phyloP scores from a whole-genome alignment of 92 coral and sea anemone genomes.

The Epizoanthus stellaris region DNA sequence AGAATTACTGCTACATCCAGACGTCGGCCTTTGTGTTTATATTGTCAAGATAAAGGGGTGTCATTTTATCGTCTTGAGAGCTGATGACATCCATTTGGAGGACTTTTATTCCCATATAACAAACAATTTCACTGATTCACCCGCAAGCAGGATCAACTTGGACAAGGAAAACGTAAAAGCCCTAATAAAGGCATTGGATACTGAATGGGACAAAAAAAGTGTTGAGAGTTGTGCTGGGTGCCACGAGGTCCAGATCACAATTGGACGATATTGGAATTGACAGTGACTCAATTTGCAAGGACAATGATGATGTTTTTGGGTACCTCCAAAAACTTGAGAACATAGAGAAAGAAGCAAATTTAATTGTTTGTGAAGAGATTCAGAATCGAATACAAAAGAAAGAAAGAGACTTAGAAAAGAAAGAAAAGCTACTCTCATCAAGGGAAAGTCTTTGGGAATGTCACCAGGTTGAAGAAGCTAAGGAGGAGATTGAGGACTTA shows the following conservation, averaged over 20 bases:
- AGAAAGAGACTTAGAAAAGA: slow-evolving; percentile 15
- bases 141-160: slow-evolving; percentile 12
- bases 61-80: slow-evolving; percentile 35
- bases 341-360: slow-evolving; percentile 32
- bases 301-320: slow-evolving; percentile 34
- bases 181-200: slow-evolving; percentile 23
- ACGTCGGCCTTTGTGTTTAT: slow-evolving; percentile 46
- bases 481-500: slow-evolving; percentile 27
- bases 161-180: slow-evolving; percentile 37
- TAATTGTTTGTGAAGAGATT: slow-evolving; percentile 20
- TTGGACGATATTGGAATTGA: slow-evolving; percentile 43
- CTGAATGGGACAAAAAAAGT: slow-evolving; percentile 47
- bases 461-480: slow-evolving; percentile 28
- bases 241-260: slow-evolving; percentile 39
- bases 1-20: slow-evolving; percentile 48
- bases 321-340: slow-evolving; percentile 27
- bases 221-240: slow-evolving; percentile 30
- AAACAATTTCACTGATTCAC: not conserved
- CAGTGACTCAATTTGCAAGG: slow-evolving; percentile 45
- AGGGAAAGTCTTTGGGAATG: slow-evolving; percentile 16
- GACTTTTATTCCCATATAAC: slow-evolving; percentile 28
- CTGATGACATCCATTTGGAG: slow-evolving; percentile 44
- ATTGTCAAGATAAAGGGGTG: slow-evolving; percentile 30
- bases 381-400: slow-evolving; percentile 35
- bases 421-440: slow-evolving; percentile 17